These are phyloP conservation scores for Pyrrhopygopsis socrates DNA, from an alignment of 2,888 invertebrate genomes.

Conservation along the genomic window DNA sequence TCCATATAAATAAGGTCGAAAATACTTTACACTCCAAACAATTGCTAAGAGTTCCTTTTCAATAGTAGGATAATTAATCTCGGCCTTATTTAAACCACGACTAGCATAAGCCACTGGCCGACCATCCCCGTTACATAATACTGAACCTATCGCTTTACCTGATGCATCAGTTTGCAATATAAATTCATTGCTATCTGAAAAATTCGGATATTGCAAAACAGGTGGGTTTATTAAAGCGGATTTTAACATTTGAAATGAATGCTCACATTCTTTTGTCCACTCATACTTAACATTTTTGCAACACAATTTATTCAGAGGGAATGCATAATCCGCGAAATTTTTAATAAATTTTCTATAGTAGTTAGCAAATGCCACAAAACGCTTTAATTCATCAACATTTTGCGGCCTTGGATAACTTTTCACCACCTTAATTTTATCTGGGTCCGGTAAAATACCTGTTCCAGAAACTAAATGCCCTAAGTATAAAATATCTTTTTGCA, in stretches of 20 bases:
- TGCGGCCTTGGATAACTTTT: slow-evolving; percentile 33
- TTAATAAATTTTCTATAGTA: slow-evolving; percentile 44
- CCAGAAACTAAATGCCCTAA: slow-evolving; percentile 42
- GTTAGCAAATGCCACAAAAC: slow-evolving; percentile 42
- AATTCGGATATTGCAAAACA: slow-evolving; percentile 61
- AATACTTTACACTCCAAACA: slow-evolving; percentile 59
- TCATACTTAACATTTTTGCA: slow-evolving; percentile 52
- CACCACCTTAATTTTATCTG: slow-evolving; percentile 20
- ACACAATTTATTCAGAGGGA: slow-evolving; percentile 63
- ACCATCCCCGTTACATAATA: slow-evolving; percentile 42
- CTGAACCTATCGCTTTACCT: slow-evolving; percentile 42
- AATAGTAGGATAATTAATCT: slow-evolving; percentile 61
- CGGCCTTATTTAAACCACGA: slow-evolving; percentile 65
- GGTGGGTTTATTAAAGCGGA: slow-evolving; percentile 42
- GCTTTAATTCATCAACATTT: slow-evolving; percentile 29
- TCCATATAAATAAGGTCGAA: slow-evolving; percentile 61
- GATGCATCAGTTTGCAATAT: slow-evolving; percentile 67
- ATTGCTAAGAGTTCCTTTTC: slow-evolving; percentile 67
- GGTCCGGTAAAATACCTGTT: slow-evolving; percentile 40
- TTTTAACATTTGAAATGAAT: slow-evolving; percentile 59
- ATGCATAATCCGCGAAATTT: slow-evolving; percentile 39
- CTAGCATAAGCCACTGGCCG: slow-evolving; percentile 71
- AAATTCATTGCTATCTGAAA: slow-evolving; percentile 54
- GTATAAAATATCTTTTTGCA: slow-evolving; percentile 49
- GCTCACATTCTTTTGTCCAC: slow-evolving; percentile 62